phyloP scores from a whole-genome alignment of 2,797 vertebrate species.

The Lophotriccus pileatus region DNA sequence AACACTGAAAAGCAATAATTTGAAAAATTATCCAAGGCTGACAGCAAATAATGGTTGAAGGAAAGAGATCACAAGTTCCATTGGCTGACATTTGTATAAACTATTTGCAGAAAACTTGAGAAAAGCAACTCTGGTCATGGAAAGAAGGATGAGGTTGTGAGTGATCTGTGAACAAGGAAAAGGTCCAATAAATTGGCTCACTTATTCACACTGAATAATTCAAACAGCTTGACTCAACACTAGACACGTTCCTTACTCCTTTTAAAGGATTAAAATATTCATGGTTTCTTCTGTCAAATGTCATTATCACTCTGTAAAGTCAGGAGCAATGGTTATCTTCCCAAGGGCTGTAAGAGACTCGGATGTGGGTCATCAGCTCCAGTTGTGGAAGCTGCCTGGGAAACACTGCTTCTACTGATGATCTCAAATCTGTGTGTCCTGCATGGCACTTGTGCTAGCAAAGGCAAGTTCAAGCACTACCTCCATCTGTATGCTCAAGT shows the following conservation, averaged over 20 bases:
- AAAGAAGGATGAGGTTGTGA: constrained; percentile 56
- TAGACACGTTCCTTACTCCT: constrained; percentile 19
- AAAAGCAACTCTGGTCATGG: constrained; percentile 23
- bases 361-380: background rate
- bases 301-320: constrained; percentile 10
- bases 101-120: constrained; percentile 40
- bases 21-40: constrained; percentile 1
- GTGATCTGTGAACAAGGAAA: constrained; percentile 56
- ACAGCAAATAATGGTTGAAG: background rate
- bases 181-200: constrained; percentile 63
- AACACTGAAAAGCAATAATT: background rate
- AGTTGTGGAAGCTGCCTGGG: background rate
- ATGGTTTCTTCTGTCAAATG: constrained; percentile 55
- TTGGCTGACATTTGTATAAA: constrained; percentile 35
- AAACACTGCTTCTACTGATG: background rate
- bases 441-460: background rate
- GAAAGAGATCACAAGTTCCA: constrained; percentile 22
- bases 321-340: constrained; percentile 14
- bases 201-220: constrained; percentile 70
- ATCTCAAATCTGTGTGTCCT: background rate
- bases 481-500: background rate
- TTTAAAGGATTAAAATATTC: constrained; percentile 63
- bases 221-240: constrained; percentile 48
- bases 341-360: background rate
- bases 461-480: background rate